These are phyloP conservation scores for Monopterus albus DNA, from an alignment of 2,113 vertebrate genomes.

Conservation along the genomic window DNA sequence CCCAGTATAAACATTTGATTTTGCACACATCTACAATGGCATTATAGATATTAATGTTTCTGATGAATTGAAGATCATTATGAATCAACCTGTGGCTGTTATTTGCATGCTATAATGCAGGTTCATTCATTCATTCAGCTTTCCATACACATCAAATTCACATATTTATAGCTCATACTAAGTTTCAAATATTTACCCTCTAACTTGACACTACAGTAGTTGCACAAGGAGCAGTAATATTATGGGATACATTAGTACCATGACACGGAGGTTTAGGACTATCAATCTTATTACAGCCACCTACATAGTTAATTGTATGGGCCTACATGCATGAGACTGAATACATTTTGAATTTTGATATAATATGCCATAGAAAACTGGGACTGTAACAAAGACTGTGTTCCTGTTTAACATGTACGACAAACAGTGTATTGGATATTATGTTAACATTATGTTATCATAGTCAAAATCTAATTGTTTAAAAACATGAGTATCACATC, in stretches of 20 bases:
- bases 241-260: slow-evolving; percentile 18
- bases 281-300: slow-evolving; percentile 10
- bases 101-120: too few species aligned
- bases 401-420: neutral
- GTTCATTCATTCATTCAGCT: neutral
- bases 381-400: neutral
- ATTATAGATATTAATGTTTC: too few species aligned
- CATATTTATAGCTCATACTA: too few species aligned
- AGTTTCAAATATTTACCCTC: too few species aligned
- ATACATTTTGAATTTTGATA: neutral
- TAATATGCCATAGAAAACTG: neutral
- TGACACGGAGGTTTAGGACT: neutral
- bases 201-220: too few species aligned
- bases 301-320: slow-evolving; percentile 4
- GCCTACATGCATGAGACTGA: neutral
- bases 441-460: neutral
- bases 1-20: too few species aligned
- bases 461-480: neutral
- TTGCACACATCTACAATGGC: too few species aligned
- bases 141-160: too few species aligned
- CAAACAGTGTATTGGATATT: neutral
- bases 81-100: too few species aligned
- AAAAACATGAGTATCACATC: too few species aligned
- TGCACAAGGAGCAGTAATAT: too few species aligned
- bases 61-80: too few species aligned